These are phyloP conservation scores for Poeciliopsis occidentalis DNA, from an alignment of 2,113 vertebrate species.

Conservation along the genomic window DNA sequence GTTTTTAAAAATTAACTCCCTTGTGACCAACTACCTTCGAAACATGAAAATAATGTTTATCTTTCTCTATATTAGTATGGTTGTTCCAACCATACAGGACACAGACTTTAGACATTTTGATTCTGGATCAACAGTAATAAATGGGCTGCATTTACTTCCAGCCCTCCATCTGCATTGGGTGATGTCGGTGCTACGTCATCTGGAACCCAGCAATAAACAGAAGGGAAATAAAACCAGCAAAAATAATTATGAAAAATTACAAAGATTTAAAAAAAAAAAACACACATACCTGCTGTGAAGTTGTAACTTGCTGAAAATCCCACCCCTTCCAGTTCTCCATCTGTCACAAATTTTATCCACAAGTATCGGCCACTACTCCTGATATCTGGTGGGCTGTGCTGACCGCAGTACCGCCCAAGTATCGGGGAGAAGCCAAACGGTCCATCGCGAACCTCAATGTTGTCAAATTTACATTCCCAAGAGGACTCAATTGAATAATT, in stretches of 20 bases:
- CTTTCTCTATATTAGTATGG: no score
- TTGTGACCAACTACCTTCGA: no score
- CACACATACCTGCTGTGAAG: slow-evolving; percentile 92
- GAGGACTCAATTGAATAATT: slow-evolving; percentile 98
- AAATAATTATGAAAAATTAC: not conserved
- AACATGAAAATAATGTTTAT: no score
- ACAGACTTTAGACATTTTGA: no score
- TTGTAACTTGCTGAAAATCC: slow-evolving; percentile 98
- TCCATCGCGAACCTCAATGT: slow-evolving; percentile 98
- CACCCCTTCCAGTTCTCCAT: slow-evolving; percentile 95
- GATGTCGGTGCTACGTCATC: no score
- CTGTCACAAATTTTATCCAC: slow-evolving; percentile 99
- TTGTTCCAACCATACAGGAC: no score
- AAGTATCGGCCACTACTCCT: slow-evolving; percentile 97
- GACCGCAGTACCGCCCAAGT: slow-evolving; percentile 96
- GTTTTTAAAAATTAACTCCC: no score
- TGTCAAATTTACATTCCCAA: slow-evolving; percentile 99
- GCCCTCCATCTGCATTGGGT: no score
- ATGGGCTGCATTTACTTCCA: no score
- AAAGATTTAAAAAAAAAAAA: not conserved
- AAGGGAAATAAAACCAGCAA: not conserved
- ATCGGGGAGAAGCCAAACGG: slow-evolving; percentile 98
- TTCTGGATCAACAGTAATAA: no score
- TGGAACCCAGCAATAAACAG: slow-evolving; percentile 2
- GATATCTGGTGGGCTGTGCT: slow-evolving; percentile 94